Evolutionary conservation across 2,113 vertebrate genomes (phyloP), one percentile per base, ranked within the genome.

Genomic region (Clarias gariepinus): DNA sequence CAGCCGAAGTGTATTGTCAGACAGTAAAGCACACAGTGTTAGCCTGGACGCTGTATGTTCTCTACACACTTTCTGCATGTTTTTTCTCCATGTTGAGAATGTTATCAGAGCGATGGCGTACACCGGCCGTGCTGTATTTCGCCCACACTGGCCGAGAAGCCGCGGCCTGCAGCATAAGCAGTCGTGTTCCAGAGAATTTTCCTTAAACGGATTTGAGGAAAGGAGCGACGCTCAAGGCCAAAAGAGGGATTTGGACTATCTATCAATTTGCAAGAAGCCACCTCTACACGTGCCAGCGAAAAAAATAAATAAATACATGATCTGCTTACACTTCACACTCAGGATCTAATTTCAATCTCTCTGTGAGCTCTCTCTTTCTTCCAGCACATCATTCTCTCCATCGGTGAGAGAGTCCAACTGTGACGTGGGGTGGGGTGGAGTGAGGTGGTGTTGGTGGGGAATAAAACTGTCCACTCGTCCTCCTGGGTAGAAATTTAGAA

Each of bases 381-480:
- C 58, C 69, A 77, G 71, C 60, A 57, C 69, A 47, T 73, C 68
- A 19, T 33, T 93, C 92, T 92, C 91, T 91, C 94, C 95, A 95
- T 94, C 93, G 95, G 92, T 93, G 91, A 81, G 53, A 66, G 66
- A 69, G 78, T 97, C 96, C 97, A 97, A 94, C 95, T 95, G 95
- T 94, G 95, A 95, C 95, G 96, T 47, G 47, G 47, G 47, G 47
- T 47, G 47, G 47, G 7, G 47, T 47, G 47, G 47, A 47, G 47
- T 47, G 47, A 47, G 47, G 6, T 47, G 47, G 47, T 47, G 47
- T 8, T 47, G 47, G 47, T 47, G 98, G 97, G 52, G 25, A n/a
- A 73, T 25, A 28, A 97, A 96, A 95, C 94, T 95, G 94, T 94
- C 94, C 95, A 95, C 94, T 94, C 93, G 93, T 94, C 92, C 92